Evolutionary conservation across 2,888 invertebrate species (phyloP), one percentile per base, ranked within the genome.

Genomic region (Magallana nippona): DNA sequence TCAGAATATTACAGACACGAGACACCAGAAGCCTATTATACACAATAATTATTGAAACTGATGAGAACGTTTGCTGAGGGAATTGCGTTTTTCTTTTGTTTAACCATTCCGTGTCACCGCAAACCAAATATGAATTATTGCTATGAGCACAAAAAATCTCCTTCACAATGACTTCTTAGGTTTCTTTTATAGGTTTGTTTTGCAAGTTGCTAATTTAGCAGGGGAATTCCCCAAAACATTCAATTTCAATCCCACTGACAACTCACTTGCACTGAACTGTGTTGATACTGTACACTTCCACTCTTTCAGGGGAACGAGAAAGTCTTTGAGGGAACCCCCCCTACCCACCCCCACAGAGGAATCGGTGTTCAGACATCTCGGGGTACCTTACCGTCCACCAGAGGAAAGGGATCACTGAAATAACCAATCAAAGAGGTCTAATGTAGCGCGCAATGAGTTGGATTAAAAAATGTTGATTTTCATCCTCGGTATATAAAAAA

Each of bases 271-370:
- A 79, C n/a, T 1, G 10, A 8, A 44, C 44, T 44, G 3, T 55
- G 19, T 19, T n/a, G 44, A 44, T 44, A 8, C 0, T 44, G 3
- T 44, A 8, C 8, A 44, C 0, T 44, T 44, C 8, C 44, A 44
- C 44, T 79, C 44, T 87, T 91, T 55, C 88, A 95, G 94, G 93
- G 93, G 17, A 88, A 91, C 10, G 94, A 94, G 85, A 94, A 94
- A 83, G 86, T 95, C 57, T 93, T 91, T 86, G 91, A 93, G 81
- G 95, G 95, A 5, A 90, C 89, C 1, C 89, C n/a, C 91, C 0
- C 86, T 95, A 10, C 92, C 91, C 2, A 95, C 95, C 1, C 94
- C 95, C 17, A 94, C 94, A 10, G 95, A 95, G 87, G 93, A 94
- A 85, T 94, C 94, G 2, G 93, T 95, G 55, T 95, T 95, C 86